Percentiles rank a stretch among this genome's conserved stretches.
Conservation (phyloP, 2,113 vertebrate species). For the Nanorana parkeri region DNA sequence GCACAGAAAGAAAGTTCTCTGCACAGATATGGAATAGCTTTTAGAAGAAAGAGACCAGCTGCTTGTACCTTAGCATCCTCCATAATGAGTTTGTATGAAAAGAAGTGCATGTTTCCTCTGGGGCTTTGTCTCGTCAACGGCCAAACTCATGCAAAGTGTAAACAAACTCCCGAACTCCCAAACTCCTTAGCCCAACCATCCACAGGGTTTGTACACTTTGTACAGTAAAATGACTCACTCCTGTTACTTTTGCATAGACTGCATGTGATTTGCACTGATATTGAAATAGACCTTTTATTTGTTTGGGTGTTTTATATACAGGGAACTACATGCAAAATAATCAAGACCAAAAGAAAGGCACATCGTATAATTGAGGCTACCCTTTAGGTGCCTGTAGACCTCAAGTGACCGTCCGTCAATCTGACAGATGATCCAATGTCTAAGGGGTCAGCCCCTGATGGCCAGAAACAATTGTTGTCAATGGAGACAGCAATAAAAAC, state of each 20-base stretch:
- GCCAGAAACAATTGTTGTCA: too few relatives aligned
- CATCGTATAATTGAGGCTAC: too few relatives aligned
- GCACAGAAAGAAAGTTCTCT: too few relatives aligned
- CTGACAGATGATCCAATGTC: too few relatives aligned
- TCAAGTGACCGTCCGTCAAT: too few relatives aligned
- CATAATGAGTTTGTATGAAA: background rate
- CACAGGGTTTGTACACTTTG: background rate
- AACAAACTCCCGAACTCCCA: background rate
- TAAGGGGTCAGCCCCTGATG: too few relatives aligned
- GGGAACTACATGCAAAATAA: slow-evolving; percentile 10
- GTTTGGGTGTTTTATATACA: background rate
- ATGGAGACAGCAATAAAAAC: too few relatives aligned
- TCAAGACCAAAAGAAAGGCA: too few relatives aligned
- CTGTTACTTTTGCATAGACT: background rate
- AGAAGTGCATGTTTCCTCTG: slow-evolving; percentile 21
- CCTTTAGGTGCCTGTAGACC: too few relatives aligned
- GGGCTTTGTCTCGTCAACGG: slow-evolving; percentile 11
- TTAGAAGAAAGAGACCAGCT: too few relatives aligned
- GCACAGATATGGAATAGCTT: too few relatives aligned
- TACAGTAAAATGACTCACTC: background rate
- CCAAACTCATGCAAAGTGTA: background rate
- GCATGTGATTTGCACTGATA: slow-evolving; percentile 13
- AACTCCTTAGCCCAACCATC: background rate
- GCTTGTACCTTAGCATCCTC: too few relatives aligned
- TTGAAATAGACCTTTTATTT: background rate